A percentile compares a stretch with the other conserved stretches of the same genome.
Evolutionary conservation across 2,888 invertebrate genomes (phyloP).

Genomic region (Serrognathus titanus): DNA sequence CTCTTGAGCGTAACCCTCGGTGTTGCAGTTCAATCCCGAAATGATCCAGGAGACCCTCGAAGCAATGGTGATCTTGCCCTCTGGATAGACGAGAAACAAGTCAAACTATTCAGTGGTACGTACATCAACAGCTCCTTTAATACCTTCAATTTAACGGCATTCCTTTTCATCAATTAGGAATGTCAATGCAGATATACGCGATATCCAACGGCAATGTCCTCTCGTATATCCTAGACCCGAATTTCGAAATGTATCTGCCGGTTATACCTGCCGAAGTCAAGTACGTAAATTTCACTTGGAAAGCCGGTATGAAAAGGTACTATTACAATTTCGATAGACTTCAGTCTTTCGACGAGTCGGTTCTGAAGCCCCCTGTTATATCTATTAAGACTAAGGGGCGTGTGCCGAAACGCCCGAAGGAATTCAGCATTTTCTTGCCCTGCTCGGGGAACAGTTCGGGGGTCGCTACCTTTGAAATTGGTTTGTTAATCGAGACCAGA

Average conservation of each 20-base stretch:
- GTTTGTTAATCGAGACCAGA: conserved; percentile 77
- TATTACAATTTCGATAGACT: conserved; percentile 84
- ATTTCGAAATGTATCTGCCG: conserved; percentile 84
- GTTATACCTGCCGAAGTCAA: conserved; percentile 90
- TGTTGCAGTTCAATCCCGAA: conserved; percentile 30
- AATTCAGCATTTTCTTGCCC: conserved; percentile 83
- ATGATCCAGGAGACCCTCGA: conserved; percentile 46
- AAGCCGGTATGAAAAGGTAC: conserved; percentile 75
- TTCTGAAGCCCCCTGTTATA: conserved; percentile 81
- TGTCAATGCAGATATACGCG: conserved; percentile 84
- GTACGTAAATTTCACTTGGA: conserved; percentile 89
- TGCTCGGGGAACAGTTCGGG: conserved; percentile 87
- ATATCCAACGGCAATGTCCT: conserved; percentile 84
- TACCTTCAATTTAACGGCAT: neutral
- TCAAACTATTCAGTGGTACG: conserved; percentile 86
- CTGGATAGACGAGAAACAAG: conserved; percentile 90
- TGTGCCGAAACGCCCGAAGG: conserved; percentile 83
- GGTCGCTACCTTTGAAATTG: conserved; percentile 82
- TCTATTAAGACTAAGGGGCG: conserved; percentile 83
- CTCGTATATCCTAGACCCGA: conserved; percentile 83
- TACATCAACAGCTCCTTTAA: conserved; percentile 17
- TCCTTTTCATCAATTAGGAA: conserved; percentile 53
- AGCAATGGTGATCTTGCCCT: conserved; percentile 67
- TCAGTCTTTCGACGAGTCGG: conserved; percentile 78
- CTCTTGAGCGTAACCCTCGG: neutral